These are phyloP conservation scores for Anas acuta DNA, from an alignment of 2,797 vertebrate genomes.

Conservation along the genomic window DNA sequence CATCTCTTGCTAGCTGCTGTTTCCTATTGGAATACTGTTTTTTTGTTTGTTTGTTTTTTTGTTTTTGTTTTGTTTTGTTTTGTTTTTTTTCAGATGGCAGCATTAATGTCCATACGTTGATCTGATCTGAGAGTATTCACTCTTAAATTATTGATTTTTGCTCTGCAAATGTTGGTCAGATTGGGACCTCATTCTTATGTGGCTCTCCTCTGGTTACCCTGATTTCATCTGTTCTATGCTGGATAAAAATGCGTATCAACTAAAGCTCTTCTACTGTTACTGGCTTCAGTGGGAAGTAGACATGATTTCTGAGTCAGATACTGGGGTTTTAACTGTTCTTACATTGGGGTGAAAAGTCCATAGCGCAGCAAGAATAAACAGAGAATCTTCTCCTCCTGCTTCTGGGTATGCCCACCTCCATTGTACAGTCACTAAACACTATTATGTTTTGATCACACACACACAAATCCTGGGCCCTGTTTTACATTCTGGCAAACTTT, in stretches of 20 bases:
- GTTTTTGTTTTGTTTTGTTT: not conserved
- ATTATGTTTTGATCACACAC: not conserved
- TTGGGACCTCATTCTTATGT: not conserved
- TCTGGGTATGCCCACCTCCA: not conserved
- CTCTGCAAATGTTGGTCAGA: not conserved
- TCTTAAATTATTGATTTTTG: not conserved
- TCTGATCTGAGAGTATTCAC: not conserved
- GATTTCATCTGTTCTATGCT: not conserved
- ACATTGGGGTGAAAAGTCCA: not conserved
- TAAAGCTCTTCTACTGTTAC: not conserved
- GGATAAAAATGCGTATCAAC: not conserved
- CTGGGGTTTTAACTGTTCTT: not conserved
- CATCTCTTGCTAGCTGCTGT: not conserved
- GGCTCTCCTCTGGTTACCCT: not conserved
- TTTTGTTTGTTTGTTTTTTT: too few relatives aligned
- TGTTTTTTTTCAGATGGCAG: not conserved
- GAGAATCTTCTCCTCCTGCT: not conserved
- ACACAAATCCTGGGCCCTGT: not conserved
- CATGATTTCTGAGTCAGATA: not conserved
- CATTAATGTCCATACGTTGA: fast-evolving
- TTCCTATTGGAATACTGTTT: not conserved
- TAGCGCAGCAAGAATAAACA: not conserved
- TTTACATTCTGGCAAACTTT: not conserved
- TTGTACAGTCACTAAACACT: not conserved
- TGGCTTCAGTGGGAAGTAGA: not conserved